A percentile compares a stretch with the other conserved stretches of the same genome.
Conservation (phyloP, 2,888 invertebrate genomes). For the Ennomos quercinarius region DNA sequence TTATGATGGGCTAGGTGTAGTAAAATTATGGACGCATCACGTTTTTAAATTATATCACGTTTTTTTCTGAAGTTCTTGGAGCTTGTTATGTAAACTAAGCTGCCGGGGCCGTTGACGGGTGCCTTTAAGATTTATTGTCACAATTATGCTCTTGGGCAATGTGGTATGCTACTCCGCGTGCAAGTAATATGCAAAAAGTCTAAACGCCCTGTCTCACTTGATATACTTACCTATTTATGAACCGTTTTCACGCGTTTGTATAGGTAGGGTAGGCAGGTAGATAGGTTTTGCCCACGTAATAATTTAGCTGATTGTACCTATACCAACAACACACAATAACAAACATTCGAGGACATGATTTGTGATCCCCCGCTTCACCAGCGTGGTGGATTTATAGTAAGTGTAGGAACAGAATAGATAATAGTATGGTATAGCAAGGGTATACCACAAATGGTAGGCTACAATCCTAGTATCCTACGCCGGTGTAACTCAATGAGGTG, state of each 20-base stretch:
- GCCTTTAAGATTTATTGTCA: conserved; percentile 29
- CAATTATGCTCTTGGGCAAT: conserved; percentile 29
- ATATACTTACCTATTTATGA: not conserved
- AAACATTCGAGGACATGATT: no score
- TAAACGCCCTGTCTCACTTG: conserved; percentile 36
- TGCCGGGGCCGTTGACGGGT: conserved; percentile 22
- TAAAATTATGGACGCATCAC: conserved; percentile 23
- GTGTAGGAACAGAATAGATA: no score
- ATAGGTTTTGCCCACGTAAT: no score
- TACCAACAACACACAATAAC: no score
- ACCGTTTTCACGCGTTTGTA: not conserved
- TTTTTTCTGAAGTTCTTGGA: conserved; percentile 10
- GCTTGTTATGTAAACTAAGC: conserved; percentile 27
- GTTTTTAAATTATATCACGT: conserved; percentile 8
- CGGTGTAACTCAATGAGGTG: no score
- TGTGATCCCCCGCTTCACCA: no score
- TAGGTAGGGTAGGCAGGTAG: no score
- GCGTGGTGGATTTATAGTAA: no score
- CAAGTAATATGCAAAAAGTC: conserved; percentile 27
- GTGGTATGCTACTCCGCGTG: conserved; percentile 12
- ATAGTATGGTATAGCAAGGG: no score
- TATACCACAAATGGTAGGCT: no score
- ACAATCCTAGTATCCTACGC: no score
- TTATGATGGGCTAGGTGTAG: conserved; percentile 12
- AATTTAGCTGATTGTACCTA: no score